Base-by-base conservation (phyloP, 2,888 invertebrate species). In the Belgica antarctica region DNA sequence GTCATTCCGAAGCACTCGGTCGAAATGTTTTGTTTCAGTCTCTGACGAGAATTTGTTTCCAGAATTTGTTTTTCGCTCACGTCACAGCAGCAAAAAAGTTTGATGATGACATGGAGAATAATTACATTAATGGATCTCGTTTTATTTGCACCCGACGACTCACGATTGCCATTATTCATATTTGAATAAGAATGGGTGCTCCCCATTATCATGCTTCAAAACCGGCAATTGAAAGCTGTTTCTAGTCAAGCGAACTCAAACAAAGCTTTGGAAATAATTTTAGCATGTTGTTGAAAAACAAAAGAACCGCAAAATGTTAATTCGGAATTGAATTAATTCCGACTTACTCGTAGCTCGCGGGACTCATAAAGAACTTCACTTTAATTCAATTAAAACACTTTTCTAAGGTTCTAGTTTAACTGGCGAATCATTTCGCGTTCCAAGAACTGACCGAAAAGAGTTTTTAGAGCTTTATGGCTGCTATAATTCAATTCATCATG, bases 51-150 rank as follows among this genome's bases (percentile, higher is more conserved):
- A 41, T 41, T 41, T 41, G 15, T 41, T 41, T n/a, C 15, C 41
- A 41, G 41, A 4, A 41, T n/a, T 41, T 41, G n/a, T n/a, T 41
- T 31, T 31, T 41, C 10, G 10, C n/a, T 15, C 10, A 2, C 41
- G 41, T 41, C 41, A 41, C n/a, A 41, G 41, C 41, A 4, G 22
- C 19, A 52, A 22, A 52, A 52, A 52, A 22, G 52, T 10, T n/a
- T 52, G 52, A 52, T 52, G 52, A 52, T 52, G 5, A 52, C 52
- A 52, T 22, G 15, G 52, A 52, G 22, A 46, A 46, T 46, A 46
- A 46, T 46, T 46, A 46, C 8, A 46, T 46, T 52, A 52, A 52
- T 52, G 7, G 52, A 52, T 8, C 52, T 52, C 17, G 12, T 52
- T 52, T 17, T 52, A 22, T 22, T 52, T 31, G 34, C 5, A 31